These are phyloP conservation scores for Sebastolobus alascanus DNA, from an alignment of 2,797 vertebrate species.

Conservation along the genomic window DNA sequence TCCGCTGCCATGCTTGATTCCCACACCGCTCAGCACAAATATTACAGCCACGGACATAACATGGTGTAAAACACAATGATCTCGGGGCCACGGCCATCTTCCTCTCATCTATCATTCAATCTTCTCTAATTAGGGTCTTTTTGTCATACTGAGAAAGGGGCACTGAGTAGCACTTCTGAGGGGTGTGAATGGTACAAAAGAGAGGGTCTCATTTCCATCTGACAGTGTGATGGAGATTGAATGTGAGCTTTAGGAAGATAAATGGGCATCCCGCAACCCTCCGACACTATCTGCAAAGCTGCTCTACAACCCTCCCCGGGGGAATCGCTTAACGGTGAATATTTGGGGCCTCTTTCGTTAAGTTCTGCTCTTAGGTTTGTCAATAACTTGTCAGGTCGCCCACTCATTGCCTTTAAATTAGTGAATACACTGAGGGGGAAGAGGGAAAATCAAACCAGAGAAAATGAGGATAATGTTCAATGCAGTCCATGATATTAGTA, in stretches of 20 bases:
- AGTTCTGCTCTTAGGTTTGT: constrained; percentile 72
- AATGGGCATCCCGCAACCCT: constrained; percentile 79
- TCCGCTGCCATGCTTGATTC: constrained; percentile 72
- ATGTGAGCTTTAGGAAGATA: constrained; percentile 89
- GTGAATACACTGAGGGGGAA: constrained; percentile 6
- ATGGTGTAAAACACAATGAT: constrained; percentile 73
- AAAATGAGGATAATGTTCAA: constrained; percentile 23
- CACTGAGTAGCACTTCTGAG: constrained; percentile 71
- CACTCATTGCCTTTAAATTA: constrained; percentile 44
- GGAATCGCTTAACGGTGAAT: constrained; percentile 70
- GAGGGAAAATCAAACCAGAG: constrained; percentile 20
- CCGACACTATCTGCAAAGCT: constrained; percentile 69
- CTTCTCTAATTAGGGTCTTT: constrained; percentile 80
- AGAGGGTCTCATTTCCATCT: constrained; percentile 84
- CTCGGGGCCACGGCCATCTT: constrained; percentile 48
- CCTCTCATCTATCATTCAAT: constrained; percentile 80
- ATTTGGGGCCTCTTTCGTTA: constrained; percentile 72
- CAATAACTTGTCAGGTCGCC: constrained; percentile 65
- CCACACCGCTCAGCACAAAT: constrained; percentile 68
- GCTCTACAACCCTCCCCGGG: constrained; percentile 60
- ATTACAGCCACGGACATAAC: constrained; percentile 71
- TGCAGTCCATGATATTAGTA: not conserved
- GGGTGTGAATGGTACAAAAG: constrained; percentile 76
- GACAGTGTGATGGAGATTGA: constrained; percentile 87
- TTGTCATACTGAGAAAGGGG: constrained; percentile 75